Base-by-base conservation (phyloP, 2,797 vertebrate species). In the Epinephelus awoara region DNA sequence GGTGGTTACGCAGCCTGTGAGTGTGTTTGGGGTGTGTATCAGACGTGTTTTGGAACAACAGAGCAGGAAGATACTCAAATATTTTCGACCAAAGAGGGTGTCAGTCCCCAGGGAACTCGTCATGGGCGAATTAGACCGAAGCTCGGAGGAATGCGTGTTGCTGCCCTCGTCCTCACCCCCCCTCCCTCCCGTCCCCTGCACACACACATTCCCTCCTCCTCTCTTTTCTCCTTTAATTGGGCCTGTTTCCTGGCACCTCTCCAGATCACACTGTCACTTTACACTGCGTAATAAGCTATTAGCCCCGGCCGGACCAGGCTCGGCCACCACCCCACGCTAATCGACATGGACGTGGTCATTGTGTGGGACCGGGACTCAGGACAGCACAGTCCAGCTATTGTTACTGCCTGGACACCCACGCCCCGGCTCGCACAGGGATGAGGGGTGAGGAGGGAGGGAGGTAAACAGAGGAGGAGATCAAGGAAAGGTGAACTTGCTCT, bases 221-320 rank as follows among this genome's bases (percentile, higher is more conserved):
- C 79, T 82, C 79, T 84, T 89, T 95, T 96, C 91, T 93, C 85
- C 92, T 95, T 93, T 98, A 97, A 98, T 98, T 98, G 97, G 96
- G 95, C 94, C 94, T 69, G 92, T 96, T 94, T 90, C 82, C 88
- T 92, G 94, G 94, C 94, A 90, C 85, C 88, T 85, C 65, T 96
- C 96, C 96, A 96, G 95, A 95, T 96, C 95, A 94, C 95, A 95
- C 95, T 97, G 96, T 97, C 96, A 96, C 95, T 93, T 93, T 95
- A 95, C 90, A 93, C 95, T 93, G 92, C 85, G 92, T 97, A 97
- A 97, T 98, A 98, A 98, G 96, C 97, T 97, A 96, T 97, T 96
- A 96, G 95, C 96, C 94, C 91, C 91, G 66, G 88, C 88, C 88
- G 84, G 93, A 92, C 95, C 92, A 88, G 93, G 92, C 84, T 90